These are phyloP conservation scores for Saccopteryx leptura DNA, from an alignment of 2,113 vertebrate genomes.

Conservation along the genomic window DNA sequence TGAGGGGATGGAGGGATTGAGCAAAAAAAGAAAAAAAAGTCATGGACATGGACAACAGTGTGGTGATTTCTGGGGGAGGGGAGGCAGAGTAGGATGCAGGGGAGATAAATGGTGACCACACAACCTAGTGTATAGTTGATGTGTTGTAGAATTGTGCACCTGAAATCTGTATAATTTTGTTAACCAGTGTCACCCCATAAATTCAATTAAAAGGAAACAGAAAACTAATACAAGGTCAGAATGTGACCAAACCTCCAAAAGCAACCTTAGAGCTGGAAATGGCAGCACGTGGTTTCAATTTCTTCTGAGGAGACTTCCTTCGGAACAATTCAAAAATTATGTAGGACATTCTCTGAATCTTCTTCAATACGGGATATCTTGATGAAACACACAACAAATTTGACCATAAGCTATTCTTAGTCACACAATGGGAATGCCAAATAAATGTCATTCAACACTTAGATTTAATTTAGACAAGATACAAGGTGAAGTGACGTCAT, in stretches of 20 bases:
- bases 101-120: no score
- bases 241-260: constrained; percentile 3
- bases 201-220: not conserved
- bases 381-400: not conserved
- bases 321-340: not conserved
- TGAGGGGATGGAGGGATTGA: no score
- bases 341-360: not conserved
- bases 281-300: not conserved
- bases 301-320: not conserved
- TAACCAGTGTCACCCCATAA: no score
- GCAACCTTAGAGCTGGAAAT: not conserved
- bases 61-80: no score
- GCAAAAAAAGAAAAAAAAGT: no score
- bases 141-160: no score
- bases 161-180: no score
- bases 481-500: no score
- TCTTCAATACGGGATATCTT: not conserved
- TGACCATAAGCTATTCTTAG: not conserved
- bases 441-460: not conserved
- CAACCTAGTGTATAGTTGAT: no score
- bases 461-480: constrained; percentile 30
- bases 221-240: constrained; percentile 3
- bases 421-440: not conserved
- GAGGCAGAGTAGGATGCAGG: no score
- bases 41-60: no score